phyloP scores from a whole-genome alignment of 1,140 invertebrate genomes.

The Chionoecetes opilio region DNA sequence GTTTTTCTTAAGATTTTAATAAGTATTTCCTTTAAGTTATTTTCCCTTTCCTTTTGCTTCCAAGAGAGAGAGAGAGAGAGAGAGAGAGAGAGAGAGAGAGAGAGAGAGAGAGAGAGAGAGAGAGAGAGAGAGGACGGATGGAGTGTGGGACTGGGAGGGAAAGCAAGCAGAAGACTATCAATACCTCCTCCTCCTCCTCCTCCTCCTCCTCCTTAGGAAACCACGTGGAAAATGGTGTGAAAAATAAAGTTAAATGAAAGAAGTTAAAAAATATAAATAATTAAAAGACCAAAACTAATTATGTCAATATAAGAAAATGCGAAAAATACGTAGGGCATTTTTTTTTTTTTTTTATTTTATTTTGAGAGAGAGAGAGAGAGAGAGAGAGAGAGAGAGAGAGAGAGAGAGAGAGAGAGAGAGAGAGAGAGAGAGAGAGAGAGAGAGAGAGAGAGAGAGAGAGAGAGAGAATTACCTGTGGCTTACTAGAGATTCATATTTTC shows the following conservation, averaged over 20 bases:
- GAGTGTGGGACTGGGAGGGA: not conserved
- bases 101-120: too few species aligned
- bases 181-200: not conserved
- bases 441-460: conserved; percentile 27
- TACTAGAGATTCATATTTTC: not conserved
- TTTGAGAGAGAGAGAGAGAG: not conserved
- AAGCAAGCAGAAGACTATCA: not conserved
- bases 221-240: not conserved
- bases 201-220: not conserved
- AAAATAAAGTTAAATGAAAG: not conserved
- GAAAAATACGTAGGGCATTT: too few species aligned
- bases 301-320: too few species aligned
- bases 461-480: conserved; percentile 10
- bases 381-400: too few species aligned
- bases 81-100: too few species aligned
- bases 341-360: too few species aligned
- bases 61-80: too few species aligned
- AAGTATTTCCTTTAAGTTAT: too few species aligned
- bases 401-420: not conserved
- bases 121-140: not conserved
- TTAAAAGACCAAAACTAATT: too few species aligned
- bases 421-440: conserved; percentile 25
- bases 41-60: too few species aligned
- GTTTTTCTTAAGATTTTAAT: too few species aligned
- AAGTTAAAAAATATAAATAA: too few species aligned